These are phyloP conservation scores for Diadema setosum DNA, from an alignment of 35 echinoderm and acorn worm genomes.

Conservation along the genomic window DNA sequence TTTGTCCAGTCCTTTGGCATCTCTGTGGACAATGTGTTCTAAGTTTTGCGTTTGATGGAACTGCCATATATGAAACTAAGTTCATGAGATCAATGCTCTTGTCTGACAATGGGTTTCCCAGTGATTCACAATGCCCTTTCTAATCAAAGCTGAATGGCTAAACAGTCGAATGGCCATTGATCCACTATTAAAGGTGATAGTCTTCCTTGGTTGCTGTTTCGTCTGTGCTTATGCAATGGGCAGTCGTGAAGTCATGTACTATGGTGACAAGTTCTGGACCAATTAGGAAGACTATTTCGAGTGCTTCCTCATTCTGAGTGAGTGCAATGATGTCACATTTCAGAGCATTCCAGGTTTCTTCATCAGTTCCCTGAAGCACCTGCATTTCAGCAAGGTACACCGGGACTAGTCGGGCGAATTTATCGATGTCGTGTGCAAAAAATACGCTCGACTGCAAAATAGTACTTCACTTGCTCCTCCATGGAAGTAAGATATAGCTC, in stretches of 20 bases:
- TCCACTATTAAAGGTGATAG: conserved; percentile 33
- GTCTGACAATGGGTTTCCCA: conserved; percentile 49
- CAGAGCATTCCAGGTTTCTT: conserved; percentile 30
- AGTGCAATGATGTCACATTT: conserved; percentile 22
- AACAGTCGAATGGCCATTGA: conserved; percentile 35
- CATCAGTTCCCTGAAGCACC: conserved; percentile 14
- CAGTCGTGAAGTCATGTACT: not conserved
- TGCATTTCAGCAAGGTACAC: conserved; percentile 49
- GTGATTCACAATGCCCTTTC: conserved; percentile 21
- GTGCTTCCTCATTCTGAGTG: conserved; percentile 27
- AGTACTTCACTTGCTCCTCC: conserved; percentile 20
- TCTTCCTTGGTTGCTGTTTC: conserved; percentile 20
- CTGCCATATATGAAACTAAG: not conserved
- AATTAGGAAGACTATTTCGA: not conserved
- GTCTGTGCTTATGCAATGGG: not conserved
- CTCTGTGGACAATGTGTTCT: conserved; percentile 19
- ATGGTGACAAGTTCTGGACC: not conserved
- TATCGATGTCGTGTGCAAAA: conserved; percentile 39
- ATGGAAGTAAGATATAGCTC: not conserved
- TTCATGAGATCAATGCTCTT: not conserved
- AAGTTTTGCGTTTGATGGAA: not conserved
- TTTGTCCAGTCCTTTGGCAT: not conserved
- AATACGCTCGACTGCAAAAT: too few relatives aligned
- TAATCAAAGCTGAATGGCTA: conserved; percentile 24
- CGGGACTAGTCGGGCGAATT: conserved; percentile 47